Evolutionary conservation across 2,888 invertebrate genomes (phyloP), one percentile per base, ranked within the genome.

Genomic region (Phorcus lineatus): DNA sequence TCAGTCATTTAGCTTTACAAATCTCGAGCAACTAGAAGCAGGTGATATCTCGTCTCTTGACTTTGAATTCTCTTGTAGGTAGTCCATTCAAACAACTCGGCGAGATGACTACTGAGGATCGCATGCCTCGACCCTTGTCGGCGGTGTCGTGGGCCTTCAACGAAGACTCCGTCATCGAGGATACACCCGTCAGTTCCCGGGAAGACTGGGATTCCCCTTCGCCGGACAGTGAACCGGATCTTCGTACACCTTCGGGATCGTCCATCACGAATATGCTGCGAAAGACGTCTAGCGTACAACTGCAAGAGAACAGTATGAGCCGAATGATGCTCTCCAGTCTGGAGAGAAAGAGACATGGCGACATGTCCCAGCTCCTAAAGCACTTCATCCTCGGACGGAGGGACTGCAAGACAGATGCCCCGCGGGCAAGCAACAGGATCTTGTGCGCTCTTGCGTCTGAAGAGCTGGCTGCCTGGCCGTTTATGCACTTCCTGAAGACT

Each of bases 391-490:
- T 52, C 4, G 78, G 78, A 4, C 52, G 67, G n/a, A 22, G 36
- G n/a, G 77, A 22, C 28, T 17, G n/a, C 24, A 54, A 17, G 36
- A 36, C 36, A 7, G 31, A 36, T 17, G 31, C 52, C 16, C 66
- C 36, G 16, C 62, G 78, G n/a, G 78, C 24, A 9, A 67, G 66
- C 22, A 82, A 81, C 74, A 81, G 85, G 11, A 79, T 86, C 9
- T 66, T 86, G 52, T 84, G 84, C 82, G 86, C 84, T 0, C 79
- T 88, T 28, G 87, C 86, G 2, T 84, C 88, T 1, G 87, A 88
- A 52, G 66, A 79, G 28, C 80, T 88, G 11, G 86, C 87, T 1
- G 84, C 84, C 9, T 83, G 57, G 74, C 88, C 88, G 0, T 84
- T 87, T 28, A 55, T 83, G 47, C 53, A 78, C 1, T 87, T 81